A percentile compares a stretch with the other conserved stretches of the same genome.
Conservation (phyloP, 2,797 vertebrate species). For the Triplophysa bombifrons region DNA sequence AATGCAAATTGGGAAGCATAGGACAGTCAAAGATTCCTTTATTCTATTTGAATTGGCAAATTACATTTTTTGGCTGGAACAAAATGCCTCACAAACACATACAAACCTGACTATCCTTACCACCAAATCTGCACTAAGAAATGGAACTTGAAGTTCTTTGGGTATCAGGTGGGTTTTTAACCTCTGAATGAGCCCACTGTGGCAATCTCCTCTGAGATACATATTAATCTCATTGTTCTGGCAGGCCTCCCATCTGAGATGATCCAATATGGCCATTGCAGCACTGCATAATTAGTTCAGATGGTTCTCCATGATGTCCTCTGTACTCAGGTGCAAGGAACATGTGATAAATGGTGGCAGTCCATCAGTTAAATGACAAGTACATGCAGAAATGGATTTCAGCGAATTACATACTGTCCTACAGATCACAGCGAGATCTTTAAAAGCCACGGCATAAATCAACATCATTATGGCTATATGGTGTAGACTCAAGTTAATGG, state of each 20-base stretch:
- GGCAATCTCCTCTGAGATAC: constrained; percentile 7
- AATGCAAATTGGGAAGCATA: too few species aligned
- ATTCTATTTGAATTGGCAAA: background rate
- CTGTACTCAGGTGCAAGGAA: constrained; percentile 19
- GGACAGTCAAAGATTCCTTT: background rate
- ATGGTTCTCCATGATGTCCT: constrained; percentile 12
- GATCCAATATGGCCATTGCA: constrained; percentile 24
- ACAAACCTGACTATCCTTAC: background rate
- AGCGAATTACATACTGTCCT: constrained; percentile 17
- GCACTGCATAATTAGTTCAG: constrained; percentile 21
- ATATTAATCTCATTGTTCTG: constrained; percentile 30
- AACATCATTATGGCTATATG: constrained; percentile 15
- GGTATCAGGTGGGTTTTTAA: constrained; percentile 21
- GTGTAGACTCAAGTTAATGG: constrained; percentile 5
- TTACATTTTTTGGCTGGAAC: too few species aligned
- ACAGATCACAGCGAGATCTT: constrained; percentile 3
- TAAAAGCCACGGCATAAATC: constrained; percentile 29
- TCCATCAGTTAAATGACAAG: constrained; percentile 29
- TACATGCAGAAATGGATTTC: constrained; percentile 21
- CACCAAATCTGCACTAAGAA: background rate
- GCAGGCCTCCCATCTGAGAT: constrained; percentile 31
- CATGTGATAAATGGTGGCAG: constrained; percentile 19
- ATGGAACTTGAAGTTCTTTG: background rate
- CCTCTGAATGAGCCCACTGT: constrained; percentile 15
- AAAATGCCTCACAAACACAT: background rate